Base-by-base conservation (phyloP, 2,113 vertebrate genomes). In the Xenopus laevis region DNA sequence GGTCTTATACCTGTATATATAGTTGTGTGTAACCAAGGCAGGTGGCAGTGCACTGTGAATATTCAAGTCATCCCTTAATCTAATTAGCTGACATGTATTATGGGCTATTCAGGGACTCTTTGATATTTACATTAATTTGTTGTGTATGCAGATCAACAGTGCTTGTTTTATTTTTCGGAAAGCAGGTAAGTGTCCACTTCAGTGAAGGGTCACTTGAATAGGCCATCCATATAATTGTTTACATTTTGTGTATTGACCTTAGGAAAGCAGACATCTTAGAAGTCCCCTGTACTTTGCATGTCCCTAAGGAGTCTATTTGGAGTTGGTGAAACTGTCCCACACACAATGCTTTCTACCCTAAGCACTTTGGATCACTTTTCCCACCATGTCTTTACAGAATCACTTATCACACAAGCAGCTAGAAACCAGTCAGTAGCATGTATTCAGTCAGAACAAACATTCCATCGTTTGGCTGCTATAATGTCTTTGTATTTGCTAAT, bases 161-260 rank as follows among this genome's bases (percentile, higher is more conserved):
- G 27, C 16, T 17, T 58, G 62, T 66, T 73, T 18, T 33, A 57
- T 20, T 73, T 57, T 66, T 65, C 13, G 7, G 2, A n/a, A 72
- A 20, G 23, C 13, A 64, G 20, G 15, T 65, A 58, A 73, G 52
- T 23, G 50, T 13, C 44, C 17, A 52, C 13, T 66, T 59, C 53
- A n/a, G 21, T 59, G 47, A 61, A 65, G 23, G 45, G 30, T 45
- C 58, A 21, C 45, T 63, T 53, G 21, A 68, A 47, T 57, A 57
- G 40, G 21, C 55, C 45, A 13, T 45, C 8, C 9, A 27, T 21
- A n/a, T 65, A 21, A 75, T 68, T 75, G 72, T 68, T 27, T 61
- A 16, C 57, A 40, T 20, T 53, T 76, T 76, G 59, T 76, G 59
- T 76, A 76, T 63, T 76, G 73, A 69, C 46, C 58, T 69, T 23